phyloP scores from a whole-genome alignment of 2,797 vertebrate genomes.

The Hirundo rustica region DNA sequence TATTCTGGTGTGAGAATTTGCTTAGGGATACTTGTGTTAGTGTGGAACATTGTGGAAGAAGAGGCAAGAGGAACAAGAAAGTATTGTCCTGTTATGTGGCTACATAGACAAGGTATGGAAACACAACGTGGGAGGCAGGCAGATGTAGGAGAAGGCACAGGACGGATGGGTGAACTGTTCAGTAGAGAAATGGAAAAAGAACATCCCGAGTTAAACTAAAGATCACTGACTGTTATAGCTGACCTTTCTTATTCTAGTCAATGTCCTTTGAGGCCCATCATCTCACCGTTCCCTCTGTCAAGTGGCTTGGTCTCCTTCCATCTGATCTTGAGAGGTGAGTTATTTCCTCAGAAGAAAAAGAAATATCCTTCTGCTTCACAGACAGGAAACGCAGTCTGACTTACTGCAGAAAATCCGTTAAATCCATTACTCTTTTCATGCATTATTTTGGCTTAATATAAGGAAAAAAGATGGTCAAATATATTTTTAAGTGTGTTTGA shows the following conservation, averaged over 20 bases:
- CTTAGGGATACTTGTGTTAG: background rate
- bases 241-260: conserved; percentile 78
- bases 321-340: conserved; percentile 92
- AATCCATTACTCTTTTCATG: background rate
- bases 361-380: background rate
- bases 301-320: conserved; percentile 97
- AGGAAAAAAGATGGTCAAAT: background rate
- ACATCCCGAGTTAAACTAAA: background rate
- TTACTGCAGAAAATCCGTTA: background rate
- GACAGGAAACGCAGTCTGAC: background rate
- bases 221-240: background rate
- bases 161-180: background rate
- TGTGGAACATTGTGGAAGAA: background rate
- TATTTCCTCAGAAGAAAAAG: conserved; percentile 60
- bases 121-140: background rate
- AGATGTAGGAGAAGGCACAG: background rate
- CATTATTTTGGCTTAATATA: background rate
- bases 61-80: background rate
- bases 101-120: background rate
- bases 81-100: background rate
- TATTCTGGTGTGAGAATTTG: background rate
- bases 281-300: conserved; percentile 91
- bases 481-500: background rate
- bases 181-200: background rate
- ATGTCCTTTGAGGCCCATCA: conserved; percentile 97